These are phyloP conservation scores for Allenopithecus nigroviridis DNA, from an alignment of 2,797 vertebrate species.

Conservation along the genomic window DNA sequence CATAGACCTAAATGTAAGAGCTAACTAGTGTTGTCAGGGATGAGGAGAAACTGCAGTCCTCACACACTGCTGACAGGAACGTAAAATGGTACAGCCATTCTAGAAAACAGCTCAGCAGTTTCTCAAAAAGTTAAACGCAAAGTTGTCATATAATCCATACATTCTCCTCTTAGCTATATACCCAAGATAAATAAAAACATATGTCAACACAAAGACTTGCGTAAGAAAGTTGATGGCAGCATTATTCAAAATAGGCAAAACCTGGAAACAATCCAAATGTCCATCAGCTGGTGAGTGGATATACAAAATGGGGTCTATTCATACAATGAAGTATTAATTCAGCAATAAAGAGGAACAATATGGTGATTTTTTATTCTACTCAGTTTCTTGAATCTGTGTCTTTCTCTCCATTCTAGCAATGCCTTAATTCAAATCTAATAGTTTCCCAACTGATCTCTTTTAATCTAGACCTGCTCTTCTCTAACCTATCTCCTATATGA, in stretches of 20 bases:
- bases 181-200: neutral
- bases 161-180: neutral
- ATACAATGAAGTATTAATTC: neutral
- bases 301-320: neutral
- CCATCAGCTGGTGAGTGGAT: neutral
- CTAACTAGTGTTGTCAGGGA: neutral
- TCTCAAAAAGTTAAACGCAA: conserved; percentile 6
- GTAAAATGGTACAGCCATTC: neutral
- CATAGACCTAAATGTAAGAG: neutral
- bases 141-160: neutral
- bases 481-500: neutral
- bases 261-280: neutral
- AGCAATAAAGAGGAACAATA: neutral
- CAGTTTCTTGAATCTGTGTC: neutral
- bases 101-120: neutral
- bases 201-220: neutral
- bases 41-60: neutral
- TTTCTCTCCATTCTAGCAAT: neutral
- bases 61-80: neutral
- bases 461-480: neutral
- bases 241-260: neutral
- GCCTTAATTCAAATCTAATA: neutral
- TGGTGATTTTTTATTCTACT: neutral
- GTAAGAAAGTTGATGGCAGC: neutral
- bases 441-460: neutral